These are phyloP conservation scores for Champsocephalus esox DNA, from an alignment of 2,797 vertebrate genomes.

Conservation along the genomic window DNA sequence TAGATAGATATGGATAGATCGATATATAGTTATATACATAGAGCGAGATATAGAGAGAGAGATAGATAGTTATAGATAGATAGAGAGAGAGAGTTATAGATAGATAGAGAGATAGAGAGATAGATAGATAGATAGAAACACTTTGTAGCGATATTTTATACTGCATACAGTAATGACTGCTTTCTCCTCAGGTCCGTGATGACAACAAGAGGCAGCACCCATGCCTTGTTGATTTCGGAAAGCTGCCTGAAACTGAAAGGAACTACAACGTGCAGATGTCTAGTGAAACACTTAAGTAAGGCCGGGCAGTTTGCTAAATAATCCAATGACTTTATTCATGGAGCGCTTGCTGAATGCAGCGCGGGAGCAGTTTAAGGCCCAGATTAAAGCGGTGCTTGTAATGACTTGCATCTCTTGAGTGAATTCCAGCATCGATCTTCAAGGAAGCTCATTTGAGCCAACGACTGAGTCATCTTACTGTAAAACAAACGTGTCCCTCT, in stretches of 20 bases:
- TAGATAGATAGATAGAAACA: not conserved
- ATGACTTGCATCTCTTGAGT: slow-evolving; percentile 60
- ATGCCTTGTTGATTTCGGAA: slow-evolving; percentile 97
- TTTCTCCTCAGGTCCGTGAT: slow-evolving; percentile 90
- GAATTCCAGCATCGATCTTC: slow-evolving; percentile 66
- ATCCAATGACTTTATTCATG: slow-evolving; percentile 44
- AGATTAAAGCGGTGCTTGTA: slow-evolving; percentile 62
- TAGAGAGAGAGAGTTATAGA: no score
- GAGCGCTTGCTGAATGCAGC: slow-evolving; percentile 24
- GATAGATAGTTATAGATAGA: no score
- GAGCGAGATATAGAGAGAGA: no score
- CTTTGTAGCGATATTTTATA: no score
- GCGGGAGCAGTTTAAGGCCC: slow-evolving; percentile 47
- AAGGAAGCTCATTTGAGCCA: slow-evolving; percentile 49
- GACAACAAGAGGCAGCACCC: slow-evolving; percentile 99
- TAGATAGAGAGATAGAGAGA: not conserved
- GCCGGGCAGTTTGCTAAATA: slow-evolving; percentile 29
- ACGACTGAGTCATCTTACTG: slow-evolving; percentile 58
- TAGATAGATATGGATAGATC: no score
- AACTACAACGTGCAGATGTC: slow-evolving; percentile 99
- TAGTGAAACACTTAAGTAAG: slow-evolving; percentile 98
- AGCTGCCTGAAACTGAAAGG: slow-evolving; percentile 98
- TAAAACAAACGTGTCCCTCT: slow-evolving; percentile 51
- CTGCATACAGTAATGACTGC: not conserved
- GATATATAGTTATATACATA: no score